A percentile compares a stretch with the other conserved stretches of the same genome.
Evolutionary conservation across 2,113 vertebrate genomes (phyloP).

Genomic region (Barnardius zonarius): DNA sequence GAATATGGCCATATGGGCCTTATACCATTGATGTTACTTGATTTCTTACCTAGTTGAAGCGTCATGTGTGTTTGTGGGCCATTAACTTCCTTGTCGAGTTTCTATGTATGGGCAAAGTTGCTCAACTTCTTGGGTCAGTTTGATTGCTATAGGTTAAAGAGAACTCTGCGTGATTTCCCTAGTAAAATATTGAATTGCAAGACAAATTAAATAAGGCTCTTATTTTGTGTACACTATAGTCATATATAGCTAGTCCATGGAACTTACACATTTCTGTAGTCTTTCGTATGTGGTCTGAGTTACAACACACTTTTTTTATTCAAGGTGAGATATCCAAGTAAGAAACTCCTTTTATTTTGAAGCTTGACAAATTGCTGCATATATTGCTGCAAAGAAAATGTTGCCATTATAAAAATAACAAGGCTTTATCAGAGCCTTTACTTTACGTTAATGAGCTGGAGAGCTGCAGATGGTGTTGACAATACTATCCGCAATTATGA

Average conservation of each 20-base stretch:
- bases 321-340: neutral
- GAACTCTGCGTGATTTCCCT: neutral
- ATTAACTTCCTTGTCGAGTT: neutral
- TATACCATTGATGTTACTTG: neutral
- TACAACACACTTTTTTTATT: neutral
- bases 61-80: neutral
- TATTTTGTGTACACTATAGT: neutral
- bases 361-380: neutral
- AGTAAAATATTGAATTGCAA: neutral
- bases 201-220: neutral
- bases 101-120: neutral
- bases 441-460: constrained; percentile 44
- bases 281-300: neutral
- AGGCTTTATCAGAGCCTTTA: neutral
- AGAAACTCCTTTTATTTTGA: neutral
- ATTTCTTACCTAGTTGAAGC: neutral
- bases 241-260: neutral
- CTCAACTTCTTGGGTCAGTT: neutral
- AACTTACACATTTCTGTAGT: neutral
- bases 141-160: neutral
- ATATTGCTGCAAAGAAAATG: neutral
- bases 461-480: constrained; percentile 75
- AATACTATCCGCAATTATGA: constrained; percentile 15
- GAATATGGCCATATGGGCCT: neutral
- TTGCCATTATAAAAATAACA: neutral